Evolutionary conservation across 1,140 invertebrate genomes (phyloP).

Genomic region (Musca domestica): DNA sequence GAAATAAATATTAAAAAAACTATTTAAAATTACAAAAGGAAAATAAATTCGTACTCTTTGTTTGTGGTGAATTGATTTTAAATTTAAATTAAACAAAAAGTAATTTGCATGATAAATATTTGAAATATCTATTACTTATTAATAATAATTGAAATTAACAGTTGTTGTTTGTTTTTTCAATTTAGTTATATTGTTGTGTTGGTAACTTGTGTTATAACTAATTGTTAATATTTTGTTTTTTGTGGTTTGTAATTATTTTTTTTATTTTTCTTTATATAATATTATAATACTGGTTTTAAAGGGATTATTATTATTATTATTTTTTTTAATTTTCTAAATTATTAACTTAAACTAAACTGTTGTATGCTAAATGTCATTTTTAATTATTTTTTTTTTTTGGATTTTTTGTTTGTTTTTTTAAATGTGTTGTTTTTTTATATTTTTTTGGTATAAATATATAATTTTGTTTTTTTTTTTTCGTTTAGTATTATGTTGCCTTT

Average conservation of each 20-base stretch:
- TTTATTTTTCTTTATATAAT: constrained; percentile 7
- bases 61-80: too few species aligned
- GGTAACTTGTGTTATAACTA: too few species aligned
- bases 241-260: neutral
- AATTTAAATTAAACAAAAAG: too few species aligned
- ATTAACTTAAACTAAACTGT: constrained; percentile 11
- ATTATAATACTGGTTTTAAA: constrained; percentile 6
- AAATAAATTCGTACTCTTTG: too few species aligned
- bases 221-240: neutral
- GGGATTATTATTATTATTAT: neutral
- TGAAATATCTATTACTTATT: neutral
- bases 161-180: neutral
- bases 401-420: neutral
- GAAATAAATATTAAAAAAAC: too few species aligned
- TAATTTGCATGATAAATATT: neutral
- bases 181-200: neutral
- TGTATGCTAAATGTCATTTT: neutral
- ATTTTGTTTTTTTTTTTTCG: neutral
- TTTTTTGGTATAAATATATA: constrained; percentile 13
- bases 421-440: neutral
- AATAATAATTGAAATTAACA: neutral
- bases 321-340: neutral
- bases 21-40: too few species aligned
- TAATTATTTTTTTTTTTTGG: neutral
- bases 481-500: neutral